phyloP scores from a whole-genome alignment of 1,140 invertebrate genomes.

The Brachionus manjavacas region DNA sequence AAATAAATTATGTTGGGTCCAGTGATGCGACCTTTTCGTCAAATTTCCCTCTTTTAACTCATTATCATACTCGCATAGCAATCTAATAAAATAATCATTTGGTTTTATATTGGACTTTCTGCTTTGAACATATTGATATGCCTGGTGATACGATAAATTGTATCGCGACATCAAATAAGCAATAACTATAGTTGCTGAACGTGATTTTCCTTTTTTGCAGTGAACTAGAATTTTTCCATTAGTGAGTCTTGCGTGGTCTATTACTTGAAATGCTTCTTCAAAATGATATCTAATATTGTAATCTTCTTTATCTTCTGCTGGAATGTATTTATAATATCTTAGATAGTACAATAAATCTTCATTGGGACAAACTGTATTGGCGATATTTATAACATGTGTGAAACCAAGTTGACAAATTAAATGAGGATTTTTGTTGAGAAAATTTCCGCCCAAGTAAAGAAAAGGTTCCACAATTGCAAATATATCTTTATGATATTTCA shows the following conservation, averaged over 20 bases:
- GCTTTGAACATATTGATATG: not conserved
- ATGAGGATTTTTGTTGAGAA: not conserved
- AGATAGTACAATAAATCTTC: not conserved
- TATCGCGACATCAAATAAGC: constrained; percentile 38
- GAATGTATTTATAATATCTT: constrained; percentile 19
- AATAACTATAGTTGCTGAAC: constrained; percentile 41
- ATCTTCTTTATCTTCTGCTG: constrained; percentile 33
- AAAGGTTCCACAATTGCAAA: not conserved
- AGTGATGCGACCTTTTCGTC: not conserved
- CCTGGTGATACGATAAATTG: not conserved
- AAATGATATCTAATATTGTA: constrained; percentile 43
- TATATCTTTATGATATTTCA: constrained; percentile 32
- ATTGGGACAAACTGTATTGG: constrained; percentile 20
- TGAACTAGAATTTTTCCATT: constrained; percentile 43
- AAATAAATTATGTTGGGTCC: not conserved
- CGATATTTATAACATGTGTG: constrained; percentile 44
- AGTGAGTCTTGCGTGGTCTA: constrained; percentile 39
- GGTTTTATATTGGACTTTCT: not conserved
- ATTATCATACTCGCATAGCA: not conserved
- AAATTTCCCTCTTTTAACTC: not conserved
- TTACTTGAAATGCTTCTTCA: constrained; percentile 43
- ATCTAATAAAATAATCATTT: not conserved
- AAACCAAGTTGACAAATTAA: not conserved
- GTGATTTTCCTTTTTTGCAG: constrained; percentile 43
- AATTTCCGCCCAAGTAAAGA: not conserved